Conservation (phyloP, 1,140 invertebrate genomes). For the Neodiprion virginianus region DNA sequence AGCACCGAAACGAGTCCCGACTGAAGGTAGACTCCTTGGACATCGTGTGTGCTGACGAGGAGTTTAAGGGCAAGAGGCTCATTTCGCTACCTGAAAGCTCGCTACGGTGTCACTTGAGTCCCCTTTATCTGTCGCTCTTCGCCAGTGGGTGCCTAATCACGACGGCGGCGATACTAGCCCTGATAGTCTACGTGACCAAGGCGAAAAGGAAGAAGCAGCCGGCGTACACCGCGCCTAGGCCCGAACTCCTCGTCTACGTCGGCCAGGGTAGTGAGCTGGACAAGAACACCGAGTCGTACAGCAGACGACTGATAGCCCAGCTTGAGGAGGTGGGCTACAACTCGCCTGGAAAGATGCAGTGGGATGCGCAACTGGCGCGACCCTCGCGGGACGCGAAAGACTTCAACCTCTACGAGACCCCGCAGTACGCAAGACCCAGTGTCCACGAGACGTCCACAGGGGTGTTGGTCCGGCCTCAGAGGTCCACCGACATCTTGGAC, state of each 20-base stretch:
- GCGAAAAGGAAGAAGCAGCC: slow-evolving; percentile 49
- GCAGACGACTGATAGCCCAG: slow-evolving; percentile 43
- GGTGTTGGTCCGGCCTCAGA: neutral
- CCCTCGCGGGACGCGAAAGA: slow-evolving; percentile 36
- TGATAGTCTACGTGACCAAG: slow-evolving; percentile 49
- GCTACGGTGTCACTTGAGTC: slow-evolving; percentile 49
- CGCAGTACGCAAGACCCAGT: slow-evolving; percentile 38
- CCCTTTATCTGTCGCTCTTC: slow-evolving; percentile 49
- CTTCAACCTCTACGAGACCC: slow-evolving; percentile 50
- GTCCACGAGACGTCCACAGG: slow-evolving; percentile 15
- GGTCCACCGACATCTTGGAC: neutral
- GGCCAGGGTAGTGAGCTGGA: slow-evolving; percentile 47
- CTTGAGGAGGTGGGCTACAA: slow-evolving; percentile 53
- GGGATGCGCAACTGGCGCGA: slow-evolving; percentile 9
- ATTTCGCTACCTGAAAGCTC: slow-evolving; percentile 50
- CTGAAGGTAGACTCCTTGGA: slow-evolving; percentile 51
- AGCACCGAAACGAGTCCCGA: slow-evolving; percentile 46
- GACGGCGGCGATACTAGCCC: slow-evolving; percentile 45
- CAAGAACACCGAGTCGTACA: slow-evolving; percentile 52
- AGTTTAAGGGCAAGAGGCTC: slow-evolving; percentile 49
- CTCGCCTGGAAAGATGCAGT: slow-evolving; percentile 31
- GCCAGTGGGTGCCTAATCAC: slow-evolving; percentile 48
- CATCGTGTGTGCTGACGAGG: slow-evolving; percentile 54
- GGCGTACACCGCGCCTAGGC: slow-evolving; percentile 48
- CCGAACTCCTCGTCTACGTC: slow-evolving; percentile 57